phyloP scores from a whole-genome alignment of 2,113 vertebrate genomes.

The Lagopus muta region DNA sequence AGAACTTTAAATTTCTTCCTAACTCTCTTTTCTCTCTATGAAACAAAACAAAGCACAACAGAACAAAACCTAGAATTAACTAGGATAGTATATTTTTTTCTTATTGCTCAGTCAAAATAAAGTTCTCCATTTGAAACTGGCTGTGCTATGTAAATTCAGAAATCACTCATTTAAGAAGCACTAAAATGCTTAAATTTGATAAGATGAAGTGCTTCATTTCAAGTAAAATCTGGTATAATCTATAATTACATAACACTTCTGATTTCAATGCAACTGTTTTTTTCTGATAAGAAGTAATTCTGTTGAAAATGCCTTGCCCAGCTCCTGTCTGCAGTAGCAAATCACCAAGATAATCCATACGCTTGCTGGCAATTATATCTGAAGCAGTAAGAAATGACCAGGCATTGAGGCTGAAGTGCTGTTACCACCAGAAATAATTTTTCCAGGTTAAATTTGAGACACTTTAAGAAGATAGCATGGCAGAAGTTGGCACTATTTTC shows the following conservation, averaged over 20 bases:
- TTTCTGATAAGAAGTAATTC: slow-evolving; percentile 42
- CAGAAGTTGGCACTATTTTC: slow-evolving; percentile 43
- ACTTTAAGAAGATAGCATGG: slow-evolving; percentile 10
- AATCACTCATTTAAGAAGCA: not conserved
- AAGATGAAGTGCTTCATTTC: not conserved
- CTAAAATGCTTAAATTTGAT: not conserved
- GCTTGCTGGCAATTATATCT: slow-evolving; percentile 32
- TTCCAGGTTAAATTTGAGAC: slow-evolving; percentile 45
- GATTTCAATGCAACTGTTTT: slow-evolving; percentile 33
- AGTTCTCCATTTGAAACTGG: not conserved
- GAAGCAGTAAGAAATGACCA: slow-evolving; percentile 30
- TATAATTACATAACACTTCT: not conserved
- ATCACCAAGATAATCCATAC: slow-evolving; percentile 8
- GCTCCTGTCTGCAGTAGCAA: not conserved
- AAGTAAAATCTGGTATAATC: not conserved
- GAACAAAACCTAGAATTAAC: not conserved
- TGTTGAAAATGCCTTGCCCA: not conserved
- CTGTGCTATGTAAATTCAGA: not conserved
- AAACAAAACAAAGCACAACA: not conserved
- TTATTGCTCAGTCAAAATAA: not conserved
- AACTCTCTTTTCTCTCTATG: accelerated
- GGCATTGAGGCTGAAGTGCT: slow-evolving; percentile 24
- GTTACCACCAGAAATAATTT: slow-evolving; percentile 33
- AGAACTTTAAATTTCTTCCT: not conserved
- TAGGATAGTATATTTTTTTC: not conserved